phyloP scores from a whole-genome alignment of 2,113 vertebrate genomes.

The Cavia aperea region DNA sequence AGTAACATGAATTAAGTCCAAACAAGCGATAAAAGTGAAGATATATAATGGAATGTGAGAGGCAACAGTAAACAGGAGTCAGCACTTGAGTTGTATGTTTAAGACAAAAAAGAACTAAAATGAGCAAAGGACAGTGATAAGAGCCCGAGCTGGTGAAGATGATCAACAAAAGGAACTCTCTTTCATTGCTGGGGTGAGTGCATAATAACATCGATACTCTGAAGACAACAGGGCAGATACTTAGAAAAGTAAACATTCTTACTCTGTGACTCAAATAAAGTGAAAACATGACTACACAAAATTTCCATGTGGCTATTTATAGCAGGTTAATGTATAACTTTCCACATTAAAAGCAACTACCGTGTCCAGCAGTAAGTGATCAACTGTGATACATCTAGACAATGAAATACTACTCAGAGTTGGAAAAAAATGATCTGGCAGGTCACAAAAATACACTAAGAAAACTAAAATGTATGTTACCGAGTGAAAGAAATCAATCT shows the following conservation, averaged over 20 bases:
- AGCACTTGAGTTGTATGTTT: background rate
- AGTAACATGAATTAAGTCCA: background rate
- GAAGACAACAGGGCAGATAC: background rate
- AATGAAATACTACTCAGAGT: background rate
- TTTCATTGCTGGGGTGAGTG: background rate
- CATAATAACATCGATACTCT: background rate
- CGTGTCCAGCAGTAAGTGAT: background rate
- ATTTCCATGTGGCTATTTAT: background rate
- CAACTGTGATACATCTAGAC: background rate
- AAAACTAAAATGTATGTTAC: background rate
- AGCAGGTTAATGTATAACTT: background rate
- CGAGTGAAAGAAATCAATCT: background rate
- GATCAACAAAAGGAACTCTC: background rate
- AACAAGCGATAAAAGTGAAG: background rate
- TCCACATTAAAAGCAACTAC: background rate
- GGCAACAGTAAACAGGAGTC: background rate
- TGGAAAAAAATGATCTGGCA: background rate
- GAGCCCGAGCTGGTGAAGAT: background rate
- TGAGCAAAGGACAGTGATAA: background rate
- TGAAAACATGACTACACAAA: background rate
- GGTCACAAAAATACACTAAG: background rate
- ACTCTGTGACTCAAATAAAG: background rate
- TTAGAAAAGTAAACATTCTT: background rate
- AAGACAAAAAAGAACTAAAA: conserved; percentile 12
- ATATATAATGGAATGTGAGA: background rate